Percentiles rank a stretch among this genome's conserved stretches.
Evolutionary conservation across 1,140 invertebrate species (phyloP).

Genomic region (Araneus ventricosus): DNA sequence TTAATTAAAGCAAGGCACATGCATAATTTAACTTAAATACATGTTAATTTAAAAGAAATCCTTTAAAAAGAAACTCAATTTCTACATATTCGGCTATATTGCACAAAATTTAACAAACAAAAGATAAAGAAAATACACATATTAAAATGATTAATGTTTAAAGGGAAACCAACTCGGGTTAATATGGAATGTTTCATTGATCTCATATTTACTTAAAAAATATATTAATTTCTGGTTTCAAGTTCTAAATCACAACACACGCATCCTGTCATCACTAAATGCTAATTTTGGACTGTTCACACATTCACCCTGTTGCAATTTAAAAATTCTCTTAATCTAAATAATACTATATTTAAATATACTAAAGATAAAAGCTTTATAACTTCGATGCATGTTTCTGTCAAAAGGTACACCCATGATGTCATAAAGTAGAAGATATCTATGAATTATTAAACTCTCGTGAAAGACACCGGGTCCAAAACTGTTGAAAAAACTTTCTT

Average conservation of each 20-base stretch:
- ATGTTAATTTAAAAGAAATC: no score
- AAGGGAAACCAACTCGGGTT: not conserved
- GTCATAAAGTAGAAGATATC: conserved; percentile 36
- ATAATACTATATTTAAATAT: conserved; percentile 61
- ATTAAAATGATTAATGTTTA: no score
- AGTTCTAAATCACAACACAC: conserved; percentile 55
- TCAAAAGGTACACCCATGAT: conserved; percentile 29
- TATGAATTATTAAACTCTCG: conserved; percentile 13
- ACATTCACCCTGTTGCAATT: conserved; percentile 54
- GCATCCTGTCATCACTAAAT: conserved; percentile 40
- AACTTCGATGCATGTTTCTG: conserved; percentile 59
- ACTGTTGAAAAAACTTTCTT: not conserved
- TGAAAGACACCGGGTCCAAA: conserved; percentile 3
- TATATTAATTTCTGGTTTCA: conserved; percentile 57
- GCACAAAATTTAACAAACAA: conserved; percentile 25
- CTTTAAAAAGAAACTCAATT: not conserved
- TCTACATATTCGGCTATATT: not conserved
- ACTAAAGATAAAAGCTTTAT: conserved; percentile 53
- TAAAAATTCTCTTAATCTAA: conserved; percentile 49
- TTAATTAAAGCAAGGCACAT: not conserved
- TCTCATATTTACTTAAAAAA: conserved; percentile 49
- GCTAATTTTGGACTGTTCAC: conserved; percentile 34
- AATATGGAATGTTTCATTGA: conserved; percentile 62
- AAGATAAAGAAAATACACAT: conserved; percentile 15
- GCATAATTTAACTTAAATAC: no score